Conservation (phyloP, 2,797 vertebrate species). For the Ctenochaetus hawaiiensis region DNA sequence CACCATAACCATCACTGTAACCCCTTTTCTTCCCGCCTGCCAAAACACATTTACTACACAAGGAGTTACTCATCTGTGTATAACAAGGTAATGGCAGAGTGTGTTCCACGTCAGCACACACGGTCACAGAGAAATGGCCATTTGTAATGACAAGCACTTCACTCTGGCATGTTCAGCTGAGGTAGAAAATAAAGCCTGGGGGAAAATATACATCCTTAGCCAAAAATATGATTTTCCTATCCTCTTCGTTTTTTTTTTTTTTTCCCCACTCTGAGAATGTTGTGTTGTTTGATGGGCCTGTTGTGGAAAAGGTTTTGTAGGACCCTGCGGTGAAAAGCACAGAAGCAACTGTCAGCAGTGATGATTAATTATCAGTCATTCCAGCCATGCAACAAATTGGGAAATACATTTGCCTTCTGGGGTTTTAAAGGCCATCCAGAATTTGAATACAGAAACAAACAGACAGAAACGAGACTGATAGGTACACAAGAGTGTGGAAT, state of each 20-base stretch:
- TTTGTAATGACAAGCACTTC: slow-evolving; percentile 56
- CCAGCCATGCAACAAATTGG: slow-evolving; percentile 73
- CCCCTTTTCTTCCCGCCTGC: slow-evolving; percentile 68
- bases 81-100: slow-evolving; percentile 67
- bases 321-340: slow-evolving; percentile 54
- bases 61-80: slow-evolving; percentile 63
- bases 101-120: slow-evolving; percentile 57
- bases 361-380: slow-evolving; percentile 81
- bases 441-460: slow-evolving; percentile 52
- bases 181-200: slow-evolving; percentile 34
- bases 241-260: slow-evolving; percentile 25
- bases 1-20: slow-evolving; percentile 42
- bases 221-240: neutral
- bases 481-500: slow-evolving; percentile 30
- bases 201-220: slow-evolving; percentile 22
- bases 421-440: slow-evolving; percentile 37
- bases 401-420: slow-evolving; percentile 71
- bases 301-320: slow-evolving; percentile 14
- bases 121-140: slow-evolving; percentile 39
- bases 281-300: slow-evolving; percentile 28
- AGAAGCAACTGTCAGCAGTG: slow-evolving; percentile 63
- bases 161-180: slow-evolving; percentile 42
- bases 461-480: slow-evolving; percentile 46
- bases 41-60: slow-evolving; percentile 71
- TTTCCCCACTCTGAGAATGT: slow-evolving; percentile 40